Conservation (phyloP, 30 jellyfish, hydroid and myxozoan genomes). For the Morbakka virulenta region DNA sequence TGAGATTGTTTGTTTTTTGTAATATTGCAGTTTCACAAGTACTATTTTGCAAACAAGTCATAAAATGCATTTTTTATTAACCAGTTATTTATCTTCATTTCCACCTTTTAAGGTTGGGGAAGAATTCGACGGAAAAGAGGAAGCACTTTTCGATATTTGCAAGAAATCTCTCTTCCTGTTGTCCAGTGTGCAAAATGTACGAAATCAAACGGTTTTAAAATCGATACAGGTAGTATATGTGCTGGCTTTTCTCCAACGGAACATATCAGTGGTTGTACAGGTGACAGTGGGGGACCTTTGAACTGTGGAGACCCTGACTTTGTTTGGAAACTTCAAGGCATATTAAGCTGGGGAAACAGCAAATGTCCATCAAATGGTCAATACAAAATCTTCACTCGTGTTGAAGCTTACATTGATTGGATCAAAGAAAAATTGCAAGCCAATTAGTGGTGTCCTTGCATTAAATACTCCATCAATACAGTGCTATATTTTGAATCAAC, state of each 20-base stretch:
- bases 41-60: no score
- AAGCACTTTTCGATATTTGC: background rate
- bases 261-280: background rate
- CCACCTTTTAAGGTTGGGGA: background rate
- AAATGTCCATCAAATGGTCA: background rate
- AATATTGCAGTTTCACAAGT: no score
- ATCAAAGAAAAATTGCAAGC: no score
- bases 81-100: no score
- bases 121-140: background rate
- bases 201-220: background rate
- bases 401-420: background rate
- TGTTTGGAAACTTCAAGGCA: background rate
- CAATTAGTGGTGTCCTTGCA: no score
- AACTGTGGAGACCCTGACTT: background rate
- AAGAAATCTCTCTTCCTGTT: background rate
- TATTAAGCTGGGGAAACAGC: background rate
- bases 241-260: background rate
- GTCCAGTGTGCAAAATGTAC: background rate
- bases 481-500: no score
- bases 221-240: background rate
- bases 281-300: background rate
- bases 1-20: no score
- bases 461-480: no score
- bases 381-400: background rate
- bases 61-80: no score